Base-by-base conservation (phyloP, 2,797 vertebrate species). In the Fistularia tabacaria region DNA sequence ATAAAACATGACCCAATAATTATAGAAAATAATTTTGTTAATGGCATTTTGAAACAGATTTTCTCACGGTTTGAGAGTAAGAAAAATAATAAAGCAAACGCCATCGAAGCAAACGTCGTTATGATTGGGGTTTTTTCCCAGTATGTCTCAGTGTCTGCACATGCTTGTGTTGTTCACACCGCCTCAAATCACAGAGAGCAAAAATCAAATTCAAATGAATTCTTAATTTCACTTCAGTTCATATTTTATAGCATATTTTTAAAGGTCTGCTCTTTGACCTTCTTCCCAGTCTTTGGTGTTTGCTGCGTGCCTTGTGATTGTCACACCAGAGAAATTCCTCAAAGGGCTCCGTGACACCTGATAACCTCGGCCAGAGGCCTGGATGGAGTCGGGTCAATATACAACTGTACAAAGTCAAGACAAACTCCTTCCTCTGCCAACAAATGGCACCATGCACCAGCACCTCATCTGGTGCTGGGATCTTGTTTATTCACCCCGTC, bases 301-400 rank as follows among this genome's bases (percentile, higher is more conserved):
- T 40, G 15, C 57, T 49, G 8, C 9, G 25, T 54, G 54, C 49
- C 61, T 74, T 54, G 54, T 54, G 15, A 61, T 46, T 53, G 50
- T 56, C 10, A 10, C 62, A 76, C 76, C 74, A 79, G 80, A 69
- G 77, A 71, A 82, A 86, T 87, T 85, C 73, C 71, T 80, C 37
- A 7, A 49, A 7, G 49, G 51, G 66, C 52, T 58, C 54, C 41
- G 69, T 39, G 66, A 40, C 14, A 12, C 1, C 75, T 85, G 87
- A 89, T 89, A 87, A 89, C 73, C 81, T 67, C 54, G 15, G 67
- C 55, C 65, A 61, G 57, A 51, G 71, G 69, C 57, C 71, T 73
- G 72, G 55, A 56, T 57, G 54, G 73, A 72, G 66, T 73, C 57
- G 60, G 85, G 87, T 85, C 87, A 88, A 88, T 87, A 88, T 64